phyloP scores from a whole-genome alignment of 2,797 vertebrate species.

The Hirundo rustica region DNA sequence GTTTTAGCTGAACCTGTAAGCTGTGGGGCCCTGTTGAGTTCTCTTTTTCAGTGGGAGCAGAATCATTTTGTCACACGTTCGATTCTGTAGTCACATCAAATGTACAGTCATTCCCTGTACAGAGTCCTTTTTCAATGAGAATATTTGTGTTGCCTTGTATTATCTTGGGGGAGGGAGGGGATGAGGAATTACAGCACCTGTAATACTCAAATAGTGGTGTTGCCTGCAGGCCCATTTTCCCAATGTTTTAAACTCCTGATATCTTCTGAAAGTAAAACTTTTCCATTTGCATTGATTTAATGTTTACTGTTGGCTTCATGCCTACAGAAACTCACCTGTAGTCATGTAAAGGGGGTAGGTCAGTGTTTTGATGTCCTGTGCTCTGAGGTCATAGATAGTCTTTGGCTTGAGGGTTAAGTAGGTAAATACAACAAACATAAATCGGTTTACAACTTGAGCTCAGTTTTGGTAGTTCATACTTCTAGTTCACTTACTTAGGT shows the following conservation, averaged over 20 bases:
- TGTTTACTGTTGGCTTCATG: conserved; percentile 13
- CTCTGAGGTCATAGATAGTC: conserved; percentile 2
- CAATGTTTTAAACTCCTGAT: not conserved
- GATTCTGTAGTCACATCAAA: conserved; percentile 1
- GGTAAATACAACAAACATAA: not conserved
- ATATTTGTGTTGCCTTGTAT: conserved; percentile 53
- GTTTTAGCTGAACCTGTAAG: conserved; percentile 38
- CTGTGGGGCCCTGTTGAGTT: not conserved
- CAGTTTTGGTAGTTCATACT: not conserved
- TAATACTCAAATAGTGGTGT: not conserved
- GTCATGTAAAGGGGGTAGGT: not conserved
- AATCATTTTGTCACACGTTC: not conserved
- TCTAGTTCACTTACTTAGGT: not conserved
- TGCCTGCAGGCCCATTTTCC: conserved; percentile 31
- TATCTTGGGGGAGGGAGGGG: not conserved
- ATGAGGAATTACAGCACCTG: not conserved
- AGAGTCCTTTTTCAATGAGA: conserved; percentile 3
- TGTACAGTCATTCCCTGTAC: conserved; percentile 46
- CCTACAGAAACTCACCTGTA: conserved; percentile 18
- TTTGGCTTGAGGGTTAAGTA: conserved; percentile 24
- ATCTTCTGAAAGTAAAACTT: not conserved
- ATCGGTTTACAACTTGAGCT: conserved; percentile 9
- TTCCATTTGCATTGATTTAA: not conserved
- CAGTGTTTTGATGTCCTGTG: conserved; percentile 15
- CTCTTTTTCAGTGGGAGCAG: conserved; percentile 45